A percentile compares a stretch with the other conserved stretches of the same genome.
Conservation (phyloP, 2,888 invertebrate species). For the Phragmatobia fuliginosa region DNA sequence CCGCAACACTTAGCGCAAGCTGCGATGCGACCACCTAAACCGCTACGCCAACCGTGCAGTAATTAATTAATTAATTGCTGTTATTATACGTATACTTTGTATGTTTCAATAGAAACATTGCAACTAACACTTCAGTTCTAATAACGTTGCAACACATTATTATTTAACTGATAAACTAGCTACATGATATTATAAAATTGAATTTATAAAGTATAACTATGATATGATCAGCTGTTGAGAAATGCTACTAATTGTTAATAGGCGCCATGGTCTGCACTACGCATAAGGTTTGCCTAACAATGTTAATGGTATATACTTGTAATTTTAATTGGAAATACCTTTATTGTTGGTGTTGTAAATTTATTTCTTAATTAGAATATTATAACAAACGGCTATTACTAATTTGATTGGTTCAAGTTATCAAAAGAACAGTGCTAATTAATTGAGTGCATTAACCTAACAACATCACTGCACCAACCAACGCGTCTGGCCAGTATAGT, state of each 20-base stretch:
- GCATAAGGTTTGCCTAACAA: background rate
- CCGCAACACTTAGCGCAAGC: too few species aligned
- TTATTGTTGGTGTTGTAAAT: background rate
- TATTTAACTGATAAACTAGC: slow-evolving; percentile 31
- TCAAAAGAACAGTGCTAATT: slow-evolving; percentile 18
- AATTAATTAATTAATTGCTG: too few species aligned
- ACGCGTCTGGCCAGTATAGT: too few species aligned
- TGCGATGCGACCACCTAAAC: too few species aligned
- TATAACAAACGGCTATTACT: slow-evolving; percentile 10
- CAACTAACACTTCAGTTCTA: slow-evolving; percentile 24
- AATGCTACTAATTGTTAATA: background rate
- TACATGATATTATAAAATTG: background rate
- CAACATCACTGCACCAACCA: too few species aligned
- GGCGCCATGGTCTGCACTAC: background rate
- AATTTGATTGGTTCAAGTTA: slow-evolving; percentile 11
- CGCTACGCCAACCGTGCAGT: too few species aligned
- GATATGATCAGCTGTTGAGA: background rate
- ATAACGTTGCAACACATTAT: slow-evolving; percentile 34
- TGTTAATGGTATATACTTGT: background rate
- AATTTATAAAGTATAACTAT: slow-evolving; percentile 10
- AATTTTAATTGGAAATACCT: slow-evolving; percentile 2
- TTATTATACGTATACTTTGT: background rate
- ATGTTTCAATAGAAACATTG: slow-evolving; percentile 32
- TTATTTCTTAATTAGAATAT: slow-evolving; percentile 9
- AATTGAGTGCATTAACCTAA: slow-evolving; percentile 12